phyloP scores from a whole-genome alignment of 2,888 invertebrate species.

The Bellardia bayeri region DNA sequence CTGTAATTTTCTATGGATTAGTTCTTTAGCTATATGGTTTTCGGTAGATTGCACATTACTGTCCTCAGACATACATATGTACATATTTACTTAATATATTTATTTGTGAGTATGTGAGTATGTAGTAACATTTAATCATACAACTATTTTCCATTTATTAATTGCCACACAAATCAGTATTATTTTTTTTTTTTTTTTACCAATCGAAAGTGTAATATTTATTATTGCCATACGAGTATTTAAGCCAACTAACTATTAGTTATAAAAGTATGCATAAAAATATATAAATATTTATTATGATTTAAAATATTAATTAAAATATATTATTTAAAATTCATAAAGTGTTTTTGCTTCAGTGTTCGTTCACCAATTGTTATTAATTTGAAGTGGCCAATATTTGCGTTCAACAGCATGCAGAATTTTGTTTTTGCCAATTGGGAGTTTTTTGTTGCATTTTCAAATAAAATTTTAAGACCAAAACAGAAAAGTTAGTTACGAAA shows the following conservation, averaged over 20 bases:
- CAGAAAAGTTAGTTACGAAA: constrained; percentile 28
- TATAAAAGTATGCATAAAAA: neutral
- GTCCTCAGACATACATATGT: no score
- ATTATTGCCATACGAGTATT: neutral
- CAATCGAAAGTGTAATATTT: constrained; percentile 10
- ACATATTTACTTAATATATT: no score
- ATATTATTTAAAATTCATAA: neutral
- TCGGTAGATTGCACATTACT: no score
- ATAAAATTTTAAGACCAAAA: constrained; percentile 12
- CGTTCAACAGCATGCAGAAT: constrained; percentile 45
- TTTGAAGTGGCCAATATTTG: constrained; percentile 37
- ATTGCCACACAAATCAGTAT: neutral
- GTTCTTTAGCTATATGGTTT: no score
- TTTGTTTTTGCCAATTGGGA: constrained; percentile 28
- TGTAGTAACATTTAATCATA: constrained; percentile 11
- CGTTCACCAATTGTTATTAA: constrained; percentile 16
- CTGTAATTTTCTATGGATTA: no score
- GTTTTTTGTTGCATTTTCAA: neutral
- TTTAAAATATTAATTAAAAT: constrained; percentile 1
- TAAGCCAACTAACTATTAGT: constrained; percentile 59
- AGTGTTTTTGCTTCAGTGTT: neutral
- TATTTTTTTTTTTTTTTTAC: neutral
- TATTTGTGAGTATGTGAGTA: neutral
- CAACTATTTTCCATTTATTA: constrained; percentile 36
- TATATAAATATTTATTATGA: constrained; percentile 24